phyloP scores from a whole-genome alignment of 2,888 invertebrate species.

The Girardia tigrina region DNA sequence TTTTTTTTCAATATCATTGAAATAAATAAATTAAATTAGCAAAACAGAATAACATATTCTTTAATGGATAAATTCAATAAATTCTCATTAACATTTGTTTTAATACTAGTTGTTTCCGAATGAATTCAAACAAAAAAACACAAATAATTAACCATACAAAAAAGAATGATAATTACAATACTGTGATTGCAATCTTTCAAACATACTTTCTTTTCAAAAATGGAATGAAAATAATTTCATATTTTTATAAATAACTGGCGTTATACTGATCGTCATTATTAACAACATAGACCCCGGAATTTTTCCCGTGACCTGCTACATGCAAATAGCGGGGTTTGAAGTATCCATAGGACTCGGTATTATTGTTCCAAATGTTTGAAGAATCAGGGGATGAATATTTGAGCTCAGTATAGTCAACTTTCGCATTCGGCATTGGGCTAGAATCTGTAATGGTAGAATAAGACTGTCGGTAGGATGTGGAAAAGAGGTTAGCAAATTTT shows the following conservation, averaged over 20 bases:
- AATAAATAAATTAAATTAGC: too few relatives aligned
- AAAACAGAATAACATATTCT: too few relatives aligned
- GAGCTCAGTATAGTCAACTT: not conserved
- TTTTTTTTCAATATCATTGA: too few relatives aligned
- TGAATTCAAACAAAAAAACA: too few relatives aligned
- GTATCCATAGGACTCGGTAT: not conserved
- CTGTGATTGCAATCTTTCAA: too few relatives aligned
- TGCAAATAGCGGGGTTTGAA: conserved; percentile 11
- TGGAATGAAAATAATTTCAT: not conserved
- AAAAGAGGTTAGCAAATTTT: not conserved
- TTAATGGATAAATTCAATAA: too few relatives aligned
- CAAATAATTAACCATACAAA: too few relatives aligned
- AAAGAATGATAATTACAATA: too few relatives aligned
- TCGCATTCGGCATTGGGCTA: not conserved
- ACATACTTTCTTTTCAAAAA: not conserved
- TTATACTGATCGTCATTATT: conserved; percentile 11
- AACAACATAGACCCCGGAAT: not conserved
- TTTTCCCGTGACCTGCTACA: not conserved
- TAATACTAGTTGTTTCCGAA: too few relatives aligned
- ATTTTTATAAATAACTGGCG: not conserved
- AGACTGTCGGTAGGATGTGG: not conserved
- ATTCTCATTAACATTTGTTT: too few relatives aligned
- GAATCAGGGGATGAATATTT: not conserved
- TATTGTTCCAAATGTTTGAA: not conserved
- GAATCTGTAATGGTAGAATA: not conserved